phyloP scores from a whole-genome alignment of 2,888 invertebrate genomes.

The Stenodema calcarata region DNA sequence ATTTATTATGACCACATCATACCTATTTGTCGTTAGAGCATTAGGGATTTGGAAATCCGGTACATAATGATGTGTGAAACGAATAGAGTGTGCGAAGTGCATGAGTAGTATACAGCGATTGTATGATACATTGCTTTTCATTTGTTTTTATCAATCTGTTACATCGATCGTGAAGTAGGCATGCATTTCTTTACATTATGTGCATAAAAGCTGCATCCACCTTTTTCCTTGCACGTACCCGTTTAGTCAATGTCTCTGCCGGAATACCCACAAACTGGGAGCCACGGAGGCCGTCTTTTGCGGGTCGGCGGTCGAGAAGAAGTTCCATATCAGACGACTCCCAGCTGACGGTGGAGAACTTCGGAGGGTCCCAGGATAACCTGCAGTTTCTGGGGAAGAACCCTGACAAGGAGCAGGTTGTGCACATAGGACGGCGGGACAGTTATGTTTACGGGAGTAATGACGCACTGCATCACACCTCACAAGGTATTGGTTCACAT shows the following conservation, averaged over 20 bases:
- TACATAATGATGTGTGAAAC: no score
- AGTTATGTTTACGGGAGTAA: constrained; percentile 34
- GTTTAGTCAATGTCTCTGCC: constrained; percentile 64
- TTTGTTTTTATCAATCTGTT: not conserved
- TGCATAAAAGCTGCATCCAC: not conserved
- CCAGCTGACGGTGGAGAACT: constrained; percentile 60
- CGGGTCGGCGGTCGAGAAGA: constrained; percentile 81
- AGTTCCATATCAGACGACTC: constrained; percentile 87
- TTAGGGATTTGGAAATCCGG: no score
- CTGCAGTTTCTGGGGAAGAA: constrained; percentile 40
- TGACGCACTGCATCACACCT: constrained; percentile 32
- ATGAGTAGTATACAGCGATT: not conserved
- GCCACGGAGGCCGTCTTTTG: constrained; percentile 74
- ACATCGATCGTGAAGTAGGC: not conserved
- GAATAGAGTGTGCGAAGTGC: not conserved
- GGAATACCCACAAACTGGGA: constrained; percentile 87
- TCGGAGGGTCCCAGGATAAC: constrained; percentile 42
- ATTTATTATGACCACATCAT: no score
- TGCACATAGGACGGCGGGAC: constrained; percentile 28
- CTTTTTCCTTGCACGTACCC: constrained; percentile 1
- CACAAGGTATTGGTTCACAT: not conserved
- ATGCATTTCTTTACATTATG: not conserved
- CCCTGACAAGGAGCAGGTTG: constrained; percentile 37
- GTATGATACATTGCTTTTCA: not conserved
- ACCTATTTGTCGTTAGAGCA: no score